These are phyloP conservation scores for Cairina moschata DNA, from an alignment of 2,113 vertebrate species.

Conservation along the genomic window DNA sequence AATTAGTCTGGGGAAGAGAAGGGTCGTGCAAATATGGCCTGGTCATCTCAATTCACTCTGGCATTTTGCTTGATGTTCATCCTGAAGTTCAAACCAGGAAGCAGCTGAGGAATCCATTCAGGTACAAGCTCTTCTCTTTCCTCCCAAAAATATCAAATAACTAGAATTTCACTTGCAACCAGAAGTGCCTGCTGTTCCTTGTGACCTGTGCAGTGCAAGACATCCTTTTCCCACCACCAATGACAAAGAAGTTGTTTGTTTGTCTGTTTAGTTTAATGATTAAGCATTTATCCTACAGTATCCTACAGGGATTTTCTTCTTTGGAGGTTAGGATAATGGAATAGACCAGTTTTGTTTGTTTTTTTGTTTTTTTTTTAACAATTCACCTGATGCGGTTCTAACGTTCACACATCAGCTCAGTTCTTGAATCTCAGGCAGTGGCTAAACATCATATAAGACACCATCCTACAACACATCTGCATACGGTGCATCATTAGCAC, in stretches of 20 bases:
- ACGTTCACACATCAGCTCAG: background rate
- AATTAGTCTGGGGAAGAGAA: conserved; percentile 3
- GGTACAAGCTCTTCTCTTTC: background rate
- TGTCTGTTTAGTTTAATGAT: background rate
- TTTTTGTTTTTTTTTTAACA: background rate
- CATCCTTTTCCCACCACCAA: background rate
- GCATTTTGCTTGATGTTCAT: conserved; percentile 4
- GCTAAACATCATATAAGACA: background rate
- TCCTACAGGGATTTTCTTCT: background rate
- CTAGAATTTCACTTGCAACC: background rate
- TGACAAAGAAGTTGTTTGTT: background rate
- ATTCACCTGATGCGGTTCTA: background rate
- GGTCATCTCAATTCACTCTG: background rate
- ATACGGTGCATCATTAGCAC: conserved; percentile 19
- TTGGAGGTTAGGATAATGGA: conserved; percentile 13
- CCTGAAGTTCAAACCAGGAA: conserved; percentile 18
- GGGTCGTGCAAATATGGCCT: background rate
- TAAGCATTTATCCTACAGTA: background rate
- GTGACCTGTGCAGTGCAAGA: background rate
- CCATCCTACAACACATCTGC: background rate
- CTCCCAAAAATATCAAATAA: background rate
- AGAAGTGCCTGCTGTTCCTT: background rate
- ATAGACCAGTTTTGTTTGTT: background rate
- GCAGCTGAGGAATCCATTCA: conserved; percentile 8
- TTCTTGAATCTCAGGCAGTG: background rate